Percentiles rank a stretch among this genome's conserved stretches.
phyloP scores from a whole-genome alignment of 2,888 invertebrate species.

The Epinotia brunnichana region DNA sequence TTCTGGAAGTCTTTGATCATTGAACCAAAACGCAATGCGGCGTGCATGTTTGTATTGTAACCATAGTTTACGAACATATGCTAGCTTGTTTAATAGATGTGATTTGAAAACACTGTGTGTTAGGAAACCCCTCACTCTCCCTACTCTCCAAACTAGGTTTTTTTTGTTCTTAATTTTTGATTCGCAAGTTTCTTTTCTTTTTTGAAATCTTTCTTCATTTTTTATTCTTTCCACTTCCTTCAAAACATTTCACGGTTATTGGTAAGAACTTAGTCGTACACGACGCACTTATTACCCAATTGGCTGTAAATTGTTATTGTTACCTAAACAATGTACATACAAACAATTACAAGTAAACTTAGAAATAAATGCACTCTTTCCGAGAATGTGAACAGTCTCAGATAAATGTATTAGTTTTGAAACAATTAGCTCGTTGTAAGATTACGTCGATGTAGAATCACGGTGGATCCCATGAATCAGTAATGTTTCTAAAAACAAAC shows the following conservation, averaged over 20 bases:
- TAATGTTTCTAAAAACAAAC: slow-evolving; percentile 77
- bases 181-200: slow-evolving; percentile 57
- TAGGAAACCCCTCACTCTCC: slow-evolving; percentile 76
- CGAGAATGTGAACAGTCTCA: slow-evolving; percentile 33
- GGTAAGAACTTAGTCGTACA: slow-evolving; percentile 47
- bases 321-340: slow-evolving; percentile 44
- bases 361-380: slow-evolving; percentile 41
- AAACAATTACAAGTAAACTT: slow-evolving; percentile 17
- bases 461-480: slow-evolving; percentile 76
- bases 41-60: slow-evolving; percentile 82
- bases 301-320: slow-evolving; percentile 63
- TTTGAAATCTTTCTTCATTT: slow-evolving; percentile 52
- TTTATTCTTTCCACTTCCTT: slow-evolving; percentile 55
- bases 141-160: slow-evolving; percentile 69
- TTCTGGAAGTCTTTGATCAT: slow-evolving; percentile 63
- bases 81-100: slow-evolving; percentile 82
- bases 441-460: slow-evolving; percentile 56
- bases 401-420: slow-evolving; percentile 44
- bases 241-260: slow-evolving; percentile 54
- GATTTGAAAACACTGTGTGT: slow-evolving; percentile 73
- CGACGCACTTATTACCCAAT: slow-evolving; percentile 54
- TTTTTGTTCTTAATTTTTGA: slow-evolving; percentile 57
- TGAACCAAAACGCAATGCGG: slow-evolving; percentile 82
- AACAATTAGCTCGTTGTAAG: slow-evolving; percentile 44
- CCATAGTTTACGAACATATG: slow-evolving; percentile 76